Evolutionary conservation across 2,113 vertebrate species (phyloP), one percentile per base, ranked within the genome.

Genomic region (Lutjanus erythropterus): DNA sequence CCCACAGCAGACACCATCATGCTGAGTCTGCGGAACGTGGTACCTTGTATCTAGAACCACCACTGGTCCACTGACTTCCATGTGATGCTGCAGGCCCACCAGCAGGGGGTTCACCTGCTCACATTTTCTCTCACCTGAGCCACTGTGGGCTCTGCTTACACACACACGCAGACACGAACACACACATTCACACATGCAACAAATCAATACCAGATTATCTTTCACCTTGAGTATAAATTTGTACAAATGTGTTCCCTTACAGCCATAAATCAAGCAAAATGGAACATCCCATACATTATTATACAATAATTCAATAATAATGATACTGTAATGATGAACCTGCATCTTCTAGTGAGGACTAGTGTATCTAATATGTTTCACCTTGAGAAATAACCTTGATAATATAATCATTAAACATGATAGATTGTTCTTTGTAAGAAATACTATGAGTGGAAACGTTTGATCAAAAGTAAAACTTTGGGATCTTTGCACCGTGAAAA

Each of bases 21-120:
- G 76, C 85, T 23, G 33, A 61, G 35, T 23, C 52, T 55, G 21
- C 23, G n/a, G n/a, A n/a, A n/a, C n/a, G 46, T 65, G 71, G 80
- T 95, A 96, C 95, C 95, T 95, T 61, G 71, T 49, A 23, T 89
- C 83, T 76, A 91, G 60, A 76, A 78, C 81, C 85, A 88, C 53
- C 66, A 77, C 47, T 19, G 90, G 86, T 75, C 25, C 59, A 88
- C 87, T 83, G 82, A 75, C 76, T 64, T 94, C 91, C 69, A 61
- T 88, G 89, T 92, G 92, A 75, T 93, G 88, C 72, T 91, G 89
- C 83, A 86, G 88, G n/a, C 88, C 92, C 19, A 50, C 89, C 91
- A 95, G 91, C 86, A 95, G 92, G 80, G 94, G 92, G 88, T 93
- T 93, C 90, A 85, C 89, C 82, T 90, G 87, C 75, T 94, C 93